These are phyloP conservation scores for Stomatorhinus ivindoensis DNA, from an alignment of 2,113 vertebrate species.

Conservation along the genomic window DNA sequence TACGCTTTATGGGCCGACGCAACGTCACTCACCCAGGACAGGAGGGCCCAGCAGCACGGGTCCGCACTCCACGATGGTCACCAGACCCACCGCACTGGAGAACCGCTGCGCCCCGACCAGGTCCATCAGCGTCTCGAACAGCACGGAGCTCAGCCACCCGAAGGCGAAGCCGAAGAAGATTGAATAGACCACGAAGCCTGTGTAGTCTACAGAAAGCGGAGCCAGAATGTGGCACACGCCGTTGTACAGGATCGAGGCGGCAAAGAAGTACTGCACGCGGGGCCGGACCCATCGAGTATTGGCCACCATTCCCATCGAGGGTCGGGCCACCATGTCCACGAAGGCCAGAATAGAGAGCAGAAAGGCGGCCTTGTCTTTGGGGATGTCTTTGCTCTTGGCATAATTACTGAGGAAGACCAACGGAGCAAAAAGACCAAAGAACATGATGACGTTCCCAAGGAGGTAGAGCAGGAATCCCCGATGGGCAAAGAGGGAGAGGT, in stretches of 20 bases:
- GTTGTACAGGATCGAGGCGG: conserved; percentile 75
- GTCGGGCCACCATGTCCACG: conserved; percentile 94
- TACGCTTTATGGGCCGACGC: background rate
- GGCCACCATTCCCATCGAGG: conserved; percentile 90
- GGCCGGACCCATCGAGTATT: conserved; percentile 89
- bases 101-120: conserved; percentile 86
- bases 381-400: conserved; percentile 77
- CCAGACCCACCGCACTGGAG: conserved; percentile 87
- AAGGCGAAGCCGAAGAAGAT: conserved; percentile 92
- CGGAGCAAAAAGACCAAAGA: conserved; percentile 89
- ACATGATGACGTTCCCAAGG: conserved; percentile 85
- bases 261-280: conserved; percentile 86
- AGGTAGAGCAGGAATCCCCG: conserved; percentile 93
- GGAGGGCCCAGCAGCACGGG: conserved; percentile 93
- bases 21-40: conserved; percentile 65
- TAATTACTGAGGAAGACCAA: conserved; percentile 92
- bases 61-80: conserved; percentile 91
- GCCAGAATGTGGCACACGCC: conserved; percentile 82
- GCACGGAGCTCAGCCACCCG: conserved; percentile 86
- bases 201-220: conserved; percentile 66
- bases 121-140: conserved; percentile 96
- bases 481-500: conserved; percentile 85
- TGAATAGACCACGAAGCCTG: conserved; percentile 79
- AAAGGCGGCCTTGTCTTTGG: conserved; percentile 81
- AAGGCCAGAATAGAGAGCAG: conserved; percentile 88